Base-by-base conservation (phyloP, 2,888 invertebrate genomes). In the Harpalus rufipes region DNA sequence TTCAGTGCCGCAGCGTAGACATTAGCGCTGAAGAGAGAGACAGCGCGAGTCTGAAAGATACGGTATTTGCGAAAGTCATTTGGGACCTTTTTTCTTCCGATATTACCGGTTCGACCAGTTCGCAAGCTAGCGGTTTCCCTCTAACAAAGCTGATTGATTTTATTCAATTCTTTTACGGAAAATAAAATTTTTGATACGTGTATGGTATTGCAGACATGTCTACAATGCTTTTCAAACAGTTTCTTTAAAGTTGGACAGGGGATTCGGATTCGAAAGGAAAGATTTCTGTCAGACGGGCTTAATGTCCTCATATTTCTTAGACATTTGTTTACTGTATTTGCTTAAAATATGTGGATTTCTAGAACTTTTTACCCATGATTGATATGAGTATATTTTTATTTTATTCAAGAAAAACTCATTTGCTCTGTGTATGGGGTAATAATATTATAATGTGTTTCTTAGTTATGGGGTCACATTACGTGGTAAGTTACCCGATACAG, bases 111-210 rank as follows among this genome's bases (percentile, higher is more conserved):
- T 58, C 58, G 32, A 56, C 39, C 78, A 32, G 78, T 78, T 78
- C 78, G 78, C 58, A 32, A 78, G 56, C 59, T 78, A 58, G 56
- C 78, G 56, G 78, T 74, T 74, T 74, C 1, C 58, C 78, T 56
- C 78, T 78, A 78, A 78, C 78, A 78, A 78, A 58, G 78, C 78
- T 78, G 78, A 78, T 78, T 78, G 78, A 78, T 78, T 78, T 78
- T 78, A 78, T 78, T 78, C 78, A 78, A 78, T 78, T 78, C 78
- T 78, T 78, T 78, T 78, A 78, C 58, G 25, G 78, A 58, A 76
- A 78, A 78, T 78, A 78, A 78, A 56, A 78, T 78, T 78, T 78
- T 78, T 78, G 78, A 78, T 78, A 78, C 78, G 58, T 78, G 78
- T 44, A 68, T 39, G 63, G 68, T 68, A 68, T 68, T 39, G 39